A percentile compares a stretch with the other conserved stretches of the same genome.
phyloP scores from a whole-genome alignment of 2,797 vertebrate species.

The Phrynocephalus vlangalii region DNA sequence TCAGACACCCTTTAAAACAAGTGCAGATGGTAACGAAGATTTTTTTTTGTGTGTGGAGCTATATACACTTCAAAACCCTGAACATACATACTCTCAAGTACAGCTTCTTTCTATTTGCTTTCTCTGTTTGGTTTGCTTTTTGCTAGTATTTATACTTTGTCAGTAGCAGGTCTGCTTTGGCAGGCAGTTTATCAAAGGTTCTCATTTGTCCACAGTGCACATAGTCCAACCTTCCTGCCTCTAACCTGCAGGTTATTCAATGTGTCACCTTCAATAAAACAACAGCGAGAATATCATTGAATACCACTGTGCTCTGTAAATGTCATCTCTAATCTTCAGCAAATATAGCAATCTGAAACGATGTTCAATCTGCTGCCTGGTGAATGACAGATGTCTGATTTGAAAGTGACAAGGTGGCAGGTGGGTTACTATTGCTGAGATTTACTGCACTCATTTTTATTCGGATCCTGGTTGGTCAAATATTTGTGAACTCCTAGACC shows the following conservation, averaged over 20 bases:
- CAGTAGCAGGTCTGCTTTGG: not conserved
- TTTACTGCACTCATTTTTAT: slow-evolving; percentile 39
- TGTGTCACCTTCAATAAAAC: not conserved
- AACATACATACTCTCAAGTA: slow-evolving; percentile 10
- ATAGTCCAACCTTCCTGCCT: not conserved
- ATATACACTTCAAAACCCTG: not conserved
- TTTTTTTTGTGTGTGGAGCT: not conserved
- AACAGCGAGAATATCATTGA: slow-evolving; percentile 42
- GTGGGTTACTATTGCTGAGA: slow-evolving; percentile 31
- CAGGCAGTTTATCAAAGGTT: not conserved
- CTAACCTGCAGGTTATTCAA: slow-evolving; percentile 24
- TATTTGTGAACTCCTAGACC: slow-evolving; percentile 32
- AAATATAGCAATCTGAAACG: slow-evolving; percentile 32
- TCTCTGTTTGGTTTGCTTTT: slow-evolving; percentile 4
- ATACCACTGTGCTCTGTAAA: slow-evolving; percentile 46
- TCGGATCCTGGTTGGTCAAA: not conserved
- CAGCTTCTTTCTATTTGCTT: not conserved
- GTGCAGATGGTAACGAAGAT: too few species aligned
- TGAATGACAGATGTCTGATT: slow-evolving; percentile 60
- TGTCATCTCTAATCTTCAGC: slow-evolving; percentile 53
- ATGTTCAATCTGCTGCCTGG: slow-evolving; percentile 39
- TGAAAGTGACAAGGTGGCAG: slow-evolving; percentile 54
- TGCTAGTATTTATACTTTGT: not conserved
- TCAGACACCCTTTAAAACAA: not conserved
- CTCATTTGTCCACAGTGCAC: slow-evolving; percentile 23